Percentiles rank a stretch among this genome's conserved stretches.
Evolutionary conservation across 2,797 vertebrate genomes (phyloP).

Genomic region (Esox masquinongy): DNA sequence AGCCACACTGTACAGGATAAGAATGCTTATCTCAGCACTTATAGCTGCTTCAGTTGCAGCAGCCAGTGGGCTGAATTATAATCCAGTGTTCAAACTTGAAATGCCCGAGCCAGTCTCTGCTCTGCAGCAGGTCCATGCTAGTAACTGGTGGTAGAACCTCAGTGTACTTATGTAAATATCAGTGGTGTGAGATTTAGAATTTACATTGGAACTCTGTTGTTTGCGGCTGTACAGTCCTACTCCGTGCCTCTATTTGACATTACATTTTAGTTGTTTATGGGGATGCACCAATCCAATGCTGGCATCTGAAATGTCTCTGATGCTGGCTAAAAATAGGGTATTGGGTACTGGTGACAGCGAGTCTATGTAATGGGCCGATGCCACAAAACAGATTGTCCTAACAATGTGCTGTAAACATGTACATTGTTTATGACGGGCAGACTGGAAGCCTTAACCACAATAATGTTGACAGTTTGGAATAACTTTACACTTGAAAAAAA

Average conservation of each 20-base stretch:
- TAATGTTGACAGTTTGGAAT: no score
- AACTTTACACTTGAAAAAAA: no score
- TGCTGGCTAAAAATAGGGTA: no score
- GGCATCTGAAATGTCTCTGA: no score
- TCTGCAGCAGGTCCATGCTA: background rate
- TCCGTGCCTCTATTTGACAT: background rate
- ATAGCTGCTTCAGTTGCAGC: conserved; percentile 35
- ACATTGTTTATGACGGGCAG: no score
- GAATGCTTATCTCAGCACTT: conserved; percentile 71
- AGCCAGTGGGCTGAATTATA: background rate
- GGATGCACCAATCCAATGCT: no score
- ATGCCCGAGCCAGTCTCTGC: conserved; percentile 24
- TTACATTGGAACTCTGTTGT: background rate
- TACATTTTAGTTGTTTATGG: background rate
- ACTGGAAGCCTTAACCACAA: no score
- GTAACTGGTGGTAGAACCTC: background rate
- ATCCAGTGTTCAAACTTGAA: conserved; percentile 17
- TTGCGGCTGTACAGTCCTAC: background rate
- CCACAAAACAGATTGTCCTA: no score
- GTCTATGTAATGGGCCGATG: no score
- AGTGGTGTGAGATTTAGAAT: background rate
- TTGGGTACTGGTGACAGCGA: no score
- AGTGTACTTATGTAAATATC: background rate
- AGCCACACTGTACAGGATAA: conserved; percentile 43
- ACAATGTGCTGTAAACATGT: no score